Evolutionary conservation across 2,888 invertebrate species (phyloP).

Genomic region (Ormyrus rosae): DNA sequence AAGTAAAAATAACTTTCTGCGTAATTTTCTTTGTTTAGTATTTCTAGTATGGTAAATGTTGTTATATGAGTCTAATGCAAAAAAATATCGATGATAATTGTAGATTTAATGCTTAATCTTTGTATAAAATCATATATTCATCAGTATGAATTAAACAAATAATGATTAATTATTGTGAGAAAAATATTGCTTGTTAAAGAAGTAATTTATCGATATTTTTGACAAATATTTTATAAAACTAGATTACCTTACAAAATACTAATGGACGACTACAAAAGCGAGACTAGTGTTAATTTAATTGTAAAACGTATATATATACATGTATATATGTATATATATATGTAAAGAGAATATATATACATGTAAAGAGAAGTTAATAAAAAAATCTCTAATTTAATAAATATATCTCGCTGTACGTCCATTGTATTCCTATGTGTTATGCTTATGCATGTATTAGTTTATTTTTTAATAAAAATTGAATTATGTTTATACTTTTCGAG

Average conservation of each 20-base stretch:
- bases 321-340: too few species aligned
- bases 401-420: conserved; percentile 60
- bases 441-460: conserved; percentile 48
- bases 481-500: background rate
- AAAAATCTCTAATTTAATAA: conserved; percentile 65
- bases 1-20: conserved; percentile 6
- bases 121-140: background rate
- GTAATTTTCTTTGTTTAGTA: conserved; percentile 32
- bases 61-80: conserved; percentile 10
- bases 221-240: conserved; percentile 4
- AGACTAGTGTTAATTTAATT: conserved; percentile 47
- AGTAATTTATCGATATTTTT: conserved; percentile 48
- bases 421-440: conserved; percentile 56
- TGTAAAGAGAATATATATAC: background rate
- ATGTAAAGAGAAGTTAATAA: conserved; percentile 61
- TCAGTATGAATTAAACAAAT: conserved; percentile 11
- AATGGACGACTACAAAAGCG: conserved; percentile 53
- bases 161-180: conserved; percentile 14
- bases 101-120: conserved; percentile 21
- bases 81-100: conserved; percentile 47
- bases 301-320: conserved; percentile 47
- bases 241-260: conserved; percentile 46
- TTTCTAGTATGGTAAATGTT: conserved; percentile 28
- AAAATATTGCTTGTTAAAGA: background rate
- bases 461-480: background rate